These are phyloP conservation scores for Charina bottae DNA, from an alignment of 2,113 vertebrate genomes.

Conservation along the genomic window DNA sequence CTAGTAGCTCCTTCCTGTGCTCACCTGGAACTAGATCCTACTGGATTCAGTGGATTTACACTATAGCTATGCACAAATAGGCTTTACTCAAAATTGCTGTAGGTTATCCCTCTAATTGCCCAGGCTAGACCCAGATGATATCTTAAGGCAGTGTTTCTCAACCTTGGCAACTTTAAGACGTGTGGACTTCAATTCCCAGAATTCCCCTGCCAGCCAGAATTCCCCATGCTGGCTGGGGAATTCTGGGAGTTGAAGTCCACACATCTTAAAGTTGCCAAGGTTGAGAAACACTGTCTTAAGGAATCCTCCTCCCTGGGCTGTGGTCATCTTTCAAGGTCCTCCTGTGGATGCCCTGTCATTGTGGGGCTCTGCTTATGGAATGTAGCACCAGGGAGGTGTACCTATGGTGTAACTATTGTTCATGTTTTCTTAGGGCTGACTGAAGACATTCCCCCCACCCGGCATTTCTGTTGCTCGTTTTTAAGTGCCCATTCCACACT, in stretches of 20 bases:
- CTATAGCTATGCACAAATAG: neutral
- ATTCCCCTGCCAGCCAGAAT: too few species aligned
- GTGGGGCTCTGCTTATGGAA: neutral
- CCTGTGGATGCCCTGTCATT: neutral
- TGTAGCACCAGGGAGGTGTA: neutral
- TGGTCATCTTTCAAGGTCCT: neutral
- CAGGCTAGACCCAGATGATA: neutral
- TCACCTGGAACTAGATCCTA: neutral
- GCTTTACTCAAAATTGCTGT: neutral
- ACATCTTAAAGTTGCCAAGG: too few species aligned
- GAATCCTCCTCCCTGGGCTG: neutral
- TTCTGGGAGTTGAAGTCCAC: too few species aligned
- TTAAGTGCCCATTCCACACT: neutral
- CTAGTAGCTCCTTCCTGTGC: neutral
- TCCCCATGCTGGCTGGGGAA: too few species aligned
- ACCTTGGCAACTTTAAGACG: too few species aligned
- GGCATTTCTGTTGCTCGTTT: neutral
- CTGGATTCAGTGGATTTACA: neutral
- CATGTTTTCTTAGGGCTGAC: neutral
- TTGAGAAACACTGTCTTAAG: too few species aligned
- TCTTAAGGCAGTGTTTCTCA: neutral
- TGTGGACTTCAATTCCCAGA: too few species aligned
- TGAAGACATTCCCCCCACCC: neutral
- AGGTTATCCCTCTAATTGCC: neutral
- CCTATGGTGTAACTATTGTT: neutral